Base-by-base conservation (phyloP, 2,113 vertebrate genomes). In the Meles meles region DNA sequence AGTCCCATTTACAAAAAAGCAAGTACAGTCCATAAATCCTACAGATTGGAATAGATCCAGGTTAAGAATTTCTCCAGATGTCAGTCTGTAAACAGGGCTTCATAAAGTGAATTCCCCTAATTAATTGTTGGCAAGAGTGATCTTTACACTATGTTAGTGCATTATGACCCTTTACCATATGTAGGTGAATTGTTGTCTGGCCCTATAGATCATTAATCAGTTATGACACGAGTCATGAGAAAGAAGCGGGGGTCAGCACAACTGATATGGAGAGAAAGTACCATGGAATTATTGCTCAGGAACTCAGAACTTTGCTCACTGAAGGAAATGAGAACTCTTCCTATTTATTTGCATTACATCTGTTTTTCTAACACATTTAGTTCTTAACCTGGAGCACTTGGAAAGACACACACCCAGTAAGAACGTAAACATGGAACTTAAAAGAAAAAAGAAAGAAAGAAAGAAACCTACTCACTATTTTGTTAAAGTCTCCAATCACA, bases 31-130 rank as follows among this genome's bases (percentile, higher is more conserved):
- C 95, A 98, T 98, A 98, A 98, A 99, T 98, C 97, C 94, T 82
- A 94, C 83, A 97, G 37, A 18, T 90, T 99, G 99, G 99, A 98
- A 98, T 69, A 52, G 1, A 93, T 98, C 98, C 99, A 99, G 98
- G 96, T 97, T 98, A 98, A 98, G 98, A 99, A 98, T 98, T 98
- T 98, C 98, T 99, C 99, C 99, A 99, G 99, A 99, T 99, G 99
- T 98, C 98, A 97, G 97, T 98, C 98, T 98, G 98, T 99, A 99
- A 99, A 99, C 98, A 99, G 97, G 98, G 96, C 96, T 98, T 98
- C 97, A 97, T 96, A 98, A 98, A 98, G 98, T 92, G 95, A 99
- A 98, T 98, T 98, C 97, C 95, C 95, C 92, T 98, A 94, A 98
- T 98, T 99, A 98, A 98, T 97, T 98, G 96, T 88, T 99, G 98